Evolutionary conservation across 2,113 vertebrate genomes (phyloP).

Genomic region (Phalacrocorax pelagicus): DNA sequence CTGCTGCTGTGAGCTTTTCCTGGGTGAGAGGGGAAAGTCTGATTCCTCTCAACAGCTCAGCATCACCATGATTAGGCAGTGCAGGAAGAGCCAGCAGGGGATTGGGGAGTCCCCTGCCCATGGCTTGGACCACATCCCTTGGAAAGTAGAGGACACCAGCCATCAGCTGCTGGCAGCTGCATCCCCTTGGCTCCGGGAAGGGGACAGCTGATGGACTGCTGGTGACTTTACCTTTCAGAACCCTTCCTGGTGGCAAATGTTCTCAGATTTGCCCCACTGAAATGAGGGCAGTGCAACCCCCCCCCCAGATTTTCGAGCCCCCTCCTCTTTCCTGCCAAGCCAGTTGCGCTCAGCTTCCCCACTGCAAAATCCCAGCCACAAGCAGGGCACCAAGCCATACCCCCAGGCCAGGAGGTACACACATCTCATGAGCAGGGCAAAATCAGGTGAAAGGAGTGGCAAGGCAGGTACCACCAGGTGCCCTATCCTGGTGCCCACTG

Average conservation of each 20-base stretch:
- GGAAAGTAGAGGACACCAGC: neutral
- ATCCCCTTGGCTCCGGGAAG: neutral
- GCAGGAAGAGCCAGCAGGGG: neutral
- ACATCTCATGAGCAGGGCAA: rapidly evolving
- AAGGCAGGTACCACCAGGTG: neutral
- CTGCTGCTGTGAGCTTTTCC: neutral
- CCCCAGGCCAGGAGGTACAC: rapidly evolving
- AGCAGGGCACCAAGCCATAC: rapidly evolving
- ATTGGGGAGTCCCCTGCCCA: neutral
- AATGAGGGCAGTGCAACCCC: neutral
- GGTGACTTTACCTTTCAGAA: neutral
- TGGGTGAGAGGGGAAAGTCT: rapidly evolving
- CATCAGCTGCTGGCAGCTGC: neutral
- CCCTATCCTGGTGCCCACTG: rapidly evolving
- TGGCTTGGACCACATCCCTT: rapidly evolving
- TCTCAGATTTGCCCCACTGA: neutral
- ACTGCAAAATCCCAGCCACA: neutral
- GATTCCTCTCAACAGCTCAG: neutral
- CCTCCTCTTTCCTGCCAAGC: neutral
- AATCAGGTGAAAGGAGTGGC: neutral
- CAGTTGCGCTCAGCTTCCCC: neutral
- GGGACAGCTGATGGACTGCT: too few relatives aligned
- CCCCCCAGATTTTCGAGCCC: neutral
- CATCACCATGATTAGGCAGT: rapidly evolving
- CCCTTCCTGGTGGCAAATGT: neutral